Base-by-base conservation (phyloP, 2,113 vertebrate genomes). In the Nothocercus julius region DNA sequence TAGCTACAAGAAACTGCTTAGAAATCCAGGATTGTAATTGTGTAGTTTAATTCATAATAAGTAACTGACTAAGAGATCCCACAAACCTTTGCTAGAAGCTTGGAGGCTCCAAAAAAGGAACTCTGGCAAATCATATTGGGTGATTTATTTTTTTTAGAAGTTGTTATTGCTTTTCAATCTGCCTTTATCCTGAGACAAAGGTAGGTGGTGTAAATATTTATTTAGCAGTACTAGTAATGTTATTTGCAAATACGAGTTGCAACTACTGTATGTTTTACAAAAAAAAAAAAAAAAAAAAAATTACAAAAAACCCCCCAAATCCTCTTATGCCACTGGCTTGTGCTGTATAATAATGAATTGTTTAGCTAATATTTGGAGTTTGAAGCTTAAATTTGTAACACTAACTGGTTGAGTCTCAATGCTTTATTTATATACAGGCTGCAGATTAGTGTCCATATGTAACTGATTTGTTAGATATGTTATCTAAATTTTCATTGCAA, bases 401-500 rank as follows among this genome's bases (percentile, higher is more conserved):
- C 20, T 56, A 22, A 64, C 36, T 78, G 13, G 44, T 7, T 87
- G 49, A 74, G 42, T 83, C 82, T 64, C 40, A 36, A 42, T 80
- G n/a, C 73, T 73, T 90, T 79, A 93, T 82, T 90, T 82, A 74
- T 18, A 42, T 76, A 73, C 44, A 67, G 16, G 7, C 17, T 91
- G 76, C 47, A 69, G 63, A 63, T 80, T 77, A 87, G 58, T 85
- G 54, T 70, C 56, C 22, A 14, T 21, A 40, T 68, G 82, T 38
- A 87, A 36, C 61, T 89, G 66, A 27, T 95, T 91, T 82, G 91
- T 96, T 47, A 58, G 49, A 89, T 78, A 11, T 15, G 56, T 61
- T 88, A 72, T 53, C 76, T 82, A 73, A 89, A 88, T 88, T 59
- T 44, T 86, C 89, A 81, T 79, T 93, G 34, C 62, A 75, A 87